A percentile compares a stretch with the other conserved stretches of the same genome.
phyloP scores from a whole-genome alignment of 2,888 invertebrate genomes.

The Cheiracanthium punctorium region DNA sequence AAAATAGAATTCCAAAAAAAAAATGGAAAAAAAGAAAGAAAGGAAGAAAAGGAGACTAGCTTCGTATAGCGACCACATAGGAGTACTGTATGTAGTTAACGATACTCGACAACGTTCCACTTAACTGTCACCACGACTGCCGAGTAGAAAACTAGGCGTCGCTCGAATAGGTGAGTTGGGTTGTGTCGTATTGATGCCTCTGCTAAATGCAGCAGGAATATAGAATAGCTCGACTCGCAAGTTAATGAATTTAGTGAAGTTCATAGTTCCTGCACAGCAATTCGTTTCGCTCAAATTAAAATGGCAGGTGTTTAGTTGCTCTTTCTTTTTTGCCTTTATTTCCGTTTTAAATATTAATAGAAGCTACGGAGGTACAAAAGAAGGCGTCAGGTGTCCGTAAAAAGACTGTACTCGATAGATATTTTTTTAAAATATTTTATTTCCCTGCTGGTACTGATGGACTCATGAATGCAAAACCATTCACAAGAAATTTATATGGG shows the following conservation, averaged over 20 bases:
- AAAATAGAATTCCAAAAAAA: constrained; percentile 18
- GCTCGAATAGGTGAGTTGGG: constrained; percentile 47
- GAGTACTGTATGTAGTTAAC: constrained; percentile 63
- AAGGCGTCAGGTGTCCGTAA: background rate
- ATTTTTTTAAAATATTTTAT: background rate
- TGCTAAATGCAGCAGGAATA: constrained; percentile 24
- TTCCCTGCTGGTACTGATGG: background rate
- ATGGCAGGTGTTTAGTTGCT: constrained; percentile 5
- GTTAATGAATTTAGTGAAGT: constrained; percentile 46
- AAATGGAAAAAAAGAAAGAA: constrained; percentile 11
- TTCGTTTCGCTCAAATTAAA: constrained; percentile 4
- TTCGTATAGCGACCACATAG: constrained; percentile 57
- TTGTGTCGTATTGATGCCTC: constrained; percentile 29
- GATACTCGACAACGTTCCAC: constrained; percentile 54
- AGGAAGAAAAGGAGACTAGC: constrained; percentile 27
- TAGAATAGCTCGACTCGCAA: constrained; percentile 36
- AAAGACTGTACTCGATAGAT: background rate
- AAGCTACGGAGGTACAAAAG: background rate
- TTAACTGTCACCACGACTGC: constrained; percentile 51
- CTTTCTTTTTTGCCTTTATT: background rate
- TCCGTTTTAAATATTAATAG: constrained; percentile 10
- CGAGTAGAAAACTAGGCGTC: constrained; percentile 57
- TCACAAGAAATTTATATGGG: background rate
- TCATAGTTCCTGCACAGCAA: constrained; percentile 10
- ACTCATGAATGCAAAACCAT: background rate